These are phyloP conservation scores for Caenorhabditis virilis DNA, from an alignment of 2,888 invertebrate species.

Conservation along the genomic window DNA sequence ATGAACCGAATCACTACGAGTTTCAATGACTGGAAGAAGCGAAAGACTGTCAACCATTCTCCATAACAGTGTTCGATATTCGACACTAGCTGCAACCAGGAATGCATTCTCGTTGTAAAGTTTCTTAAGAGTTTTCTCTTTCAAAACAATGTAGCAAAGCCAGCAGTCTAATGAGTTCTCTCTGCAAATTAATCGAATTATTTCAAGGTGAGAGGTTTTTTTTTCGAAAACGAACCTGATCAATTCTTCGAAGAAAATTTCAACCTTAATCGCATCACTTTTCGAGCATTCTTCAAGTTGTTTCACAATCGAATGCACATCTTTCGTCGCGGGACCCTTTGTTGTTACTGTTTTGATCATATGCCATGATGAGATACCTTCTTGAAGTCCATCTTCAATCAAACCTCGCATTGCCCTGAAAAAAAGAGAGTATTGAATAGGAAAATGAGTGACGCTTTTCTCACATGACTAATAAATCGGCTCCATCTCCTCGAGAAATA, in stretches of 20 bases:
- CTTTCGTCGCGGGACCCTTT: slow-evolving; percentile 62
- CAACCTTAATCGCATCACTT: slow-evolving; percentile 55
- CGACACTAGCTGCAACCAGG: slow-evolving; percentile 75
- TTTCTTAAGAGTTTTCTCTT: slow-evolving; percentile 78
- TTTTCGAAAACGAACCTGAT: slow-evolving; percentile 40
- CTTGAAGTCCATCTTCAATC: slow-evolving; percentile 83
- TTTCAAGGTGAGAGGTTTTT: background rate
- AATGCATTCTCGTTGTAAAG: slow-evolving; percentile 80
- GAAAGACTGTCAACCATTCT: slow-evolving; percentile 80
- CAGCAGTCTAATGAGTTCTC: slow-evolving; percentile 77
- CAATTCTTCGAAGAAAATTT: slow-evolving; percentile 60
- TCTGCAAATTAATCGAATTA: slow-evolving; percentile 14
- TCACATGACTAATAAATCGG: slow-evolving; percentile 23
- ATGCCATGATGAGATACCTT: slow-evolving; percentile 71
- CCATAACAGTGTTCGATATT: slow-evolving; percentile 76
- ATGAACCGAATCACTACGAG: background rate
- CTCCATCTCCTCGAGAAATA: slow-evolving; percentile 41
- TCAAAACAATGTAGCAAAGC: slow-evolving; percentile 83
- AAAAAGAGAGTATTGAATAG: too few species aligned
- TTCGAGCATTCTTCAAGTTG: slow-evolving; percentile 59
- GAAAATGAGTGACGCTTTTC: background rate
- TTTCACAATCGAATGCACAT: slow-evolving; percentile 57
- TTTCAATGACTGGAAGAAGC: slow-evolving; percentile 74
- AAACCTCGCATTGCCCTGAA: slow-evolving; percentile 85
- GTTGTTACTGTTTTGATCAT: slow-evolving; percentile 59